Evolutionary conservation across 2,113 vertebrate species (phyloP).

Genomic region (Etia nguti): DNA sequence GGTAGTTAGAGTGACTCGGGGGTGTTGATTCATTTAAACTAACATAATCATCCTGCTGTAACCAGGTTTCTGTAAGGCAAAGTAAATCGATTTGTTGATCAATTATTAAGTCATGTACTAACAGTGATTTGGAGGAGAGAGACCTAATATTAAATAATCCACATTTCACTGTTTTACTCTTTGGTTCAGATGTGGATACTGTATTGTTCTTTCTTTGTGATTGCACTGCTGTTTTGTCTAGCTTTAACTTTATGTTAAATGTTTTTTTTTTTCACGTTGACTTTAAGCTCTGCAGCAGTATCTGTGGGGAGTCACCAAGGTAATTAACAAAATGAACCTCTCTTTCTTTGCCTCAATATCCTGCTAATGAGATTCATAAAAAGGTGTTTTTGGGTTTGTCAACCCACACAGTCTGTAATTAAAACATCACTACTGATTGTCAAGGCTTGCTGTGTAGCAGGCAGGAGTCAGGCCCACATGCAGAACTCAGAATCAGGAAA

Average conservation of each 20-base stretch:
- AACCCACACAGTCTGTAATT: not conserved
- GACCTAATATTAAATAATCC: too few relatives aligned
- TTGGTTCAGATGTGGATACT: too few relatives aligned
- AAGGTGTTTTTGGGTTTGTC: not conserved
- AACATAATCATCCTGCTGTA: too few relatives aligned
- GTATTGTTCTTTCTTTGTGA: too few relatives aligned
- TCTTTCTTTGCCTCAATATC: fast-evolving
- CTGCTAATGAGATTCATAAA: too few relatives aligned
- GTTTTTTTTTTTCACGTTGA: not conserved
- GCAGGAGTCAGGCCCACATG: not conserved
- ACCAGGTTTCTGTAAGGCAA: too few relatives aligned
- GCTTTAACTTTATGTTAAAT: not conserved
- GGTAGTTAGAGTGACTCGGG: too few relatives aligned
- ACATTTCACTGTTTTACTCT: too few relatives aligned
- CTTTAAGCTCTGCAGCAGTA: not conserved
- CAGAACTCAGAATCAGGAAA: fast-evolving
- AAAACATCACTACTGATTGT: not conserved
- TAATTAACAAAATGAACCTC: not conserved
- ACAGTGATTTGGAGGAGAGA: too few relatives aligned
- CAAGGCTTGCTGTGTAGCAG: fast-evolving
- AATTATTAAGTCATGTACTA: too few relatives aligned
- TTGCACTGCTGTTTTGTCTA: not conserved
- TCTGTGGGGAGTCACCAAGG: not conserved
- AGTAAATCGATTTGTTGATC: too few relatives aligned
- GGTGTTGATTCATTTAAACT: too few relatives aligned